Conservation (phyloP, 2,797 vertebrate genomes). For the Percopsis omiscomaycus region DNA sequence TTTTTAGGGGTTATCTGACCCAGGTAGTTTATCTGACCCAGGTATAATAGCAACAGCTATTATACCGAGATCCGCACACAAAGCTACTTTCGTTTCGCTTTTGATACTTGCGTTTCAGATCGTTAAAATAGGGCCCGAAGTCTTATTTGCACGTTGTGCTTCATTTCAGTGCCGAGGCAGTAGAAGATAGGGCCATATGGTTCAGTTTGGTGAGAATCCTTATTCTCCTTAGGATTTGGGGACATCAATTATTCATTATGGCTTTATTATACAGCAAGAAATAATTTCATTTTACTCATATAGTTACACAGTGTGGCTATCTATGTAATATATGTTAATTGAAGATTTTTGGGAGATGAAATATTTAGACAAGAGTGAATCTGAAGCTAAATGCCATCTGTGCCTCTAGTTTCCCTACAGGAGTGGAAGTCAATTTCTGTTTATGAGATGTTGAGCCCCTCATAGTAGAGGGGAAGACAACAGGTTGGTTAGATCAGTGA, state of each 20-base stretch:
- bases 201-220: conserved; percentile 38
- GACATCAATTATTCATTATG: conserved; percentile 65
- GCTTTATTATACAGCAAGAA: conserved; percentile 56
- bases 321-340: conserved; percentile 66
- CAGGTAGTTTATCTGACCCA: no score
- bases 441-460: conserved; percentile 68
- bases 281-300: conserved; percentile 61
- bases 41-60: no score
- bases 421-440: conserved; percentile 73
- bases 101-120: conserved; percentile 8
- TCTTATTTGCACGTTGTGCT: conserved; percentile 39
- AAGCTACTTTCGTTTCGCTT: conserved; percentile 15
- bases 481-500: conserved; percentile 65
- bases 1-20: no score
- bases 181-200: conserved; percentile 32
- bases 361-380: conserved; percentile 75
- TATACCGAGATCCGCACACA: neutral
- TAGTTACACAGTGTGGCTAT: conserved; percentile 62
- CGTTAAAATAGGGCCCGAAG: conserved; percentile 24
- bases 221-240: conserved; percentile 65
- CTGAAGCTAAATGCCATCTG: conserved; percentile 74
- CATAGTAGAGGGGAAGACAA: conserved; percentile 59
- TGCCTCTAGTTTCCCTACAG: conserved; percentile 70
- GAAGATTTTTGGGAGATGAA: conserved; percentile 72
- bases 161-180: conserved; percentile 29